A percentile compares a stretch with the other conserved stretches of the same genome.
phyloP scores from a whole-genome alignment of 1,140 invertebrate genomes.

The Papilio machaon region DNA sequence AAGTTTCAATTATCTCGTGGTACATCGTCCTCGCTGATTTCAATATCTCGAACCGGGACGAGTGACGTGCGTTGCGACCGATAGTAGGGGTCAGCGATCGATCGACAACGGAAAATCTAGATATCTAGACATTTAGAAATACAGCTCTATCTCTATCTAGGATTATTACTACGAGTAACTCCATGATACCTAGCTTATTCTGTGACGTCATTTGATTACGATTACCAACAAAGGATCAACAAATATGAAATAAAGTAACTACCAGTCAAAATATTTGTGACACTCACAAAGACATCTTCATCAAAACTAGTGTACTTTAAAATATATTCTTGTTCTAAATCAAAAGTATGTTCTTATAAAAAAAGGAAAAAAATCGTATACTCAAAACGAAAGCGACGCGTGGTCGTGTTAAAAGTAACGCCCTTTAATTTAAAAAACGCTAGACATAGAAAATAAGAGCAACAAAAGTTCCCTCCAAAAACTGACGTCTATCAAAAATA shows the following conservation, averaged over 20 bases:
- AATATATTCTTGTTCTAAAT: background rate
- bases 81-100: slow-evolving; percentile 12
- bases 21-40: background rate
- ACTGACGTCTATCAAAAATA: slow-evolving; percentile 50
- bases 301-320: background rate
- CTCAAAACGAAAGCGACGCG: background rate
- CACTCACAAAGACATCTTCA: background rate
- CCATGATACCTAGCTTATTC: background rate
- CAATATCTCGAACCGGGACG: background rate
- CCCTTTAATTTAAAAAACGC: slow-evolving; percentile 33
- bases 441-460: slow-evolving; percentile 14
- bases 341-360: no score
- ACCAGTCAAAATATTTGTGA: background rate
- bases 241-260: background rate
- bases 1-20: background rate
- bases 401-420: slow-evolving; percentile 32
- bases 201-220: background rate
- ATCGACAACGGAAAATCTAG: slow-evolving; percentile 19
- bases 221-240: background rate
- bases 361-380: background rate
- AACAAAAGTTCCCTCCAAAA: slow-evolving; percentile 50
- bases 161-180: background rate
- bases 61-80: slow-evolving; percentile 1
- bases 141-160: background rate
- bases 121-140: slow-evolving; percentile 18